These are phyloP conservation scores for Regulus satrapa DNA, from an alignment of 2,113 vertebrate genomes.

Conservation along the genomic window DNA sequence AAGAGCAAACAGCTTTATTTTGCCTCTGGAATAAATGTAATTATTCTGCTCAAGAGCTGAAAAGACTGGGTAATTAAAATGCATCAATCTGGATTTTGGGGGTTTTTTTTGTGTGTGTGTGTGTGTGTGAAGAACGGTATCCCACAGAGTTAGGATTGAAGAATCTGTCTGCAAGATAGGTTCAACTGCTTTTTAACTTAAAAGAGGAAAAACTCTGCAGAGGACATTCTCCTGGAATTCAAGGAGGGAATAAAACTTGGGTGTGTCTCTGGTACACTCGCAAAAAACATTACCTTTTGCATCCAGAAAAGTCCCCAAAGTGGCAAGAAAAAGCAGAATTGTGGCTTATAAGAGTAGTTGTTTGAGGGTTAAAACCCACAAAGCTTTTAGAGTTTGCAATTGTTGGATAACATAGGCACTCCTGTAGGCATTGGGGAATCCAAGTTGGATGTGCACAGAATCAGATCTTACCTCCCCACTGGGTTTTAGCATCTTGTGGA, in stretches of 20 bases:
- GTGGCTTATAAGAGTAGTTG: background rate
- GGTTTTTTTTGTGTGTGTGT: too few species aligned
- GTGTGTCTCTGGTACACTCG: background rate
- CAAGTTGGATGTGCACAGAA: background rate
- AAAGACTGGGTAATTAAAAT: background rate
- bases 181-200: background rate
- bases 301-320: background rate
- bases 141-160: background rate
- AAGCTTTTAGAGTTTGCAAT: background rate
- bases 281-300: background rate
- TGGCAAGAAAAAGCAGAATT: background rate
- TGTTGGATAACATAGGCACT: background rate
- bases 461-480: background rate
- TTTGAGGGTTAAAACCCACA: background rate
- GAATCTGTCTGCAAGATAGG: background rate
- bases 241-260: background rate
- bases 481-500: background rate
- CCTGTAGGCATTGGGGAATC: background rate
- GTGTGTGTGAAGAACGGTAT: background rate
- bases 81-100: background rate
- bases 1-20: slow-evolving; percentile 9
- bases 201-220: background rate
- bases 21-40: background rate
- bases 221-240: background rate
- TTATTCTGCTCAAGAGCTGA: background rate